Evolutionary conservation across 2,797 vertebrate species (phyloP), one percentile per base, ranked within the genome.

Genomic region (Alectoris magna): DNA sequence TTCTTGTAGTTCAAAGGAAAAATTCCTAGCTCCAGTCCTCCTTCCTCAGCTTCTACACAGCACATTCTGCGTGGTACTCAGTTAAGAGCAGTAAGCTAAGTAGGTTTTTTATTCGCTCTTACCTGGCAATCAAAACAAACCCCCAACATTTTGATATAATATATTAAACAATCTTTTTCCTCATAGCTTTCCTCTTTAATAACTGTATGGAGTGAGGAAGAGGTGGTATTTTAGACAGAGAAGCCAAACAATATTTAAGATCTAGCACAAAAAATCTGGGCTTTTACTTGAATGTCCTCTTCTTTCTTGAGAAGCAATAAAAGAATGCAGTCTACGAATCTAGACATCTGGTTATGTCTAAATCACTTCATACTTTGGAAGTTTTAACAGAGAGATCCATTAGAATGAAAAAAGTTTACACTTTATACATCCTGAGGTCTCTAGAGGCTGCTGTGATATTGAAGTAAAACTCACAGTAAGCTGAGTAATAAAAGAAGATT

Each of bases 401-500:
- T 56, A 56, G 38, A 73, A 83, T 3, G 11, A 69, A 39, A n/a
- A 51, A 59, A 71, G 24, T 41, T 7, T 29, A 48, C 59, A 64
- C 18, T 72, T 26, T 23, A 11, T 76, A 14, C 9, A 36, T 38
- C 31, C 17, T 64, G 56, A 44, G 56, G 14, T 69, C 68, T 88
- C 39, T 66, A 60, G n/a, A 70, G 62, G 51, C 41, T 78, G 51
- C 24, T 88, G 7, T 78, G 60, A 56, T 88, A 49, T 44, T 77
- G 24, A 78, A 82, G 71, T 68, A 73, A 38, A 73, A 60, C 58
- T 73, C 2, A 2, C 2, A 2, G 31, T 82, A 78, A 82, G 29
- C 41, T 36, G 21, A 82, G 77, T 66, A 77, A 49, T 78, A 91
- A 77, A 73, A 49, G 22, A 46, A 56, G 84, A 73, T 76, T 74